Evolutionary conservation across 2,113 vertebrate species (phyloP), one percentile per base, ranked within the genome.

Genomic region (Proterorhinus semilunaris): DNA sequence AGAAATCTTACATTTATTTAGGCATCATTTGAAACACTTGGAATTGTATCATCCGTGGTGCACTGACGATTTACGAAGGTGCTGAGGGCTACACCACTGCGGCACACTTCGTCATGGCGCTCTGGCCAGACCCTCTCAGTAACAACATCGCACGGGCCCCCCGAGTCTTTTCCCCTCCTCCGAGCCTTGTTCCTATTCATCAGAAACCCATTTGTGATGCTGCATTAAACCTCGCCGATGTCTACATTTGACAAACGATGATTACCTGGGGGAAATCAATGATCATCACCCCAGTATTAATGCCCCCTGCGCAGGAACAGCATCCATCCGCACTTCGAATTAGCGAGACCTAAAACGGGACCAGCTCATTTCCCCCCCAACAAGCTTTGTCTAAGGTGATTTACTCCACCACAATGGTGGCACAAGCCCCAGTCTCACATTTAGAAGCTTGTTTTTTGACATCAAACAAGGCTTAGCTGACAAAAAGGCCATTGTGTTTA

Each of bases 221-320:
- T 10, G 82, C 83, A 83, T 90, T 90, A 90, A 91, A 89, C 78
- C 79, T 55, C 76, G 67, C 15, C 47, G 51, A 86, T 79, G 72
- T 90, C 82, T 83, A 75, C 87, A 83, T 75, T 75, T 88, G 81
- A 89, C 72, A 75, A 91, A 87, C 86, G 79, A 87, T 87, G 82
- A 89, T 89, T 88, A 88, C 83, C 83, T 84, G 85, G 55, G 83
- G 80, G 80, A 87, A 88, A 90, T 86, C 80, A 66, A 90, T 92
- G 84, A 87, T 88, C 86, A 91, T 90, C 71, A 78, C 78, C 44
- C 17, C 78, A 81, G 67, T 88, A 87, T 88, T 89, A 88, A 84
- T 83, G 80, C 62, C 74, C 78, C 50, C 77, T 80, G 66, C 68
- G 82, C 82, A 73, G 65, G 64, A 81, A 82, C 65, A 82, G 69